Evolutionary conservation across 1,140 invertebrate species (phyloP), one percentile per base, ranked within the genome.

Genomic region (Drosophila leontia): DNA sequence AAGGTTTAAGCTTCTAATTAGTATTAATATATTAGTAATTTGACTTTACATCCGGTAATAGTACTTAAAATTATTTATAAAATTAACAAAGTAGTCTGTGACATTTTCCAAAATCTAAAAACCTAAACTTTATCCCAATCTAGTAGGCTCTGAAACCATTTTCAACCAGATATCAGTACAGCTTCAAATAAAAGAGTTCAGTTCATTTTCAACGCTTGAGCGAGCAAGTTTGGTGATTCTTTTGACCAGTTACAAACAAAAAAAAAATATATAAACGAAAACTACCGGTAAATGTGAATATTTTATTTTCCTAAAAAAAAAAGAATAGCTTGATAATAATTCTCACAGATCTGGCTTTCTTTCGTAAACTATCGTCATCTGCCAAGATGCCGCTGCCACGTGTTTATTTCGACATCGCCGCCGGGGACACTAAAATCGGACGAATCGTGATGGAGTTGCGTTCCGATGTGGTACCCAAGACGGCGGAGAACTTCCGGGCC

Each of bases 401-500:
- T 34, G 71, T 75, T 19, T 75, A 39, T 13, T 70, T 75, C 9
- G 71, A 75, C 8, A 75, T 75, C 17, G 15, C 39, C 1, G 64
- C 71, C 15, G 71, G 57, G 8, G 57, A 69, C 1, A 44, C 45
- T 11, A 60, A 60, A 7, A 26, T 75, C 19, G 71, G 71, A 42
- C 41, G 71, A 0, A 47, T 75, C 26, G 67, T 75, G 6, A 75
- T 96, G 95, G 94, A 98, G 96, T 93, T 99, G 53, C 95, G 97
- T 69, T 94, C 94, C 70, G 97, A 98, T 93, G 96, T 98, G 19
- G 96, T 97, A 13, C 98, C 98, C 7, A 98, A 97, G 93, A 99
- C 98, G 1, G 96, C 96, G 47, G 97, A 98, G 92, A 99, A 99
- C 93, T 99, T 99, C 95, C 95, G 97, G 50, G 96, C 96, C 3